These are phyloP conservation scores for Paedocypris sp. DNA, from an alignment of 2,113 vertebrate genomes.

Conservation along the genomic window DNA sequence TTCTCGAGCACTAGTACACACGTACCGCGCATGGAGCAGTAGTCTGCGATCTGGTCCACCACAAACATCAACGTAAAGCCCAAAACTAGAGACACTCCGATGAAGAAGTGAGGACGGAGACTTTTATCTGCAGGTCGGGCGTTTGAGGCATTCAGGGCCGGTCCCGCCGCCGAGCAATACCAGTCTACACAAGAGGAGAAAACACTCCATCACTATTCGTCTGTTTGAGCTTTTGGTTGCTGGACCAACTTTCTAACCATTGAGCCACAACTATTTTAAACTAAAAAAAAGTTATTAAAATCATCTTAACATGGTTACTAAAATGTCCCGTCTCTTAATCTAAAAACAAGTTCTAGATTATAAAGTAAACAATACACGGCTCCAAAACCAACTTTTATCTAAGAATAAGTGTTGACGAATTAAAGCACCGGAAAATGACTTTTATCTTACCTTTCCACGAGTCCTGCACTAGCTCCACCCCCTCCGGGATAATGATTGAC, in stretches of 20 bases:
- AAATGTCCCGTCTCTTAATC: no score
- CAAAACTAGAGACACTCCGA: conserved; percentile 56
- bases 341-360: no score
- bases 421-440: not conserved
- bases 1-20: not conserved
- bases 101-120: conserved; percentile 49
- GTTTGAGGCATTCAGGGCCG: conserved; percentile 29
- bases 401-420: no score
- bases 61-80: conserved; percentile 71
- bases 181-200: conserved; percentile 35
- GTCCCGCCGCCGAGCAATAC: conserved; percentile 21
- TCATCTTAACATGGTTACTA: no score
- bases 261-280: no score
- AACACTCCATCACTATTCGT: no score
- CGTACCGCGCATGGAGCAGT: conserved; percentile 52
- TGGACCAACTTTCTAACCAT: no score
- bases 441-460: conserved; percentile 38
- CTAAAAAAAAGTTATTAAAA: no score
- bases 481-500: conserved; percentile 59
- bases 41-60: conserved; percentile 60
- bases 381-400: no score
- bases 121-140: conserved; percentile 12
- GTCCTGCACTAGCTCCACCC: conserved; percentile 54
- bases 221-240: no score
- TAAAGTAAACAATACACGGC: no score